A percentile compares a stretch with the other conserved stretches of the same genome.
phyloP scores from a whole-genome alignment of 2,113 vertebrate genomes.

The Trematomus loennbergii region DNA sequence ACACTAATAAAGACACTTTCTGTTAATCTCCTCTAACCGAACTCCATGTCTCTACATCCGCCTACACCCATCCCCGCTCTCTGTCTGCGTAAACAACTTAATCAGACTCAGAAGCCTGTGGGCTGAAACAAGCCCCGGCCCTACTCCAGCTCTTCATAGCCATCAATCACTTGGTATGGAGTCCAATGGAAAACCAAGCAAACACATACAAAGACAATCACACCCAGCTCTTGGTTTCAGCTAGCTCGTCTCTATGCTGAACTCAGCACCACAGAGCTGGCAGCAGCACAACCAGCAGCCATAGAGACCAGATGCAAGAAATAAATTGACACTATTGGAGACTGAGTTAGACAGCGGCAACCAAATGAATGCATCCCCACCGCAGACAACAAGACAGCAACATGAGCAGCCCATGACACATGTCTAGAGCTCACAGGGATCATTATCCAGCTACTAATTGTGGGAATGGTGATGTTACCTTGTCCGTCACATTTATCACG shows the following conservation, averaged over 20 bases:
- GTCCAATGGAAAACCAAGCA: conserved; percentile 60
- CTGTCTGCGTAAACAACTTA: conserved; percentile 71
- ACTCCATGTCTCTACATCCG: conserved; percentile 33
- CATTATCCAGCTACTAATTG: conserved; percentile 50
- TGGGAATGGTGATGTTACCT: conserved; percentile 11
- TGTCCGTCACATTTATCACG: conserved; percentile 23
- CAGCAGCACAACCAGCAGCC: conserved; percentile 35
- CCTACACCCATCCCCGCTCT: conserved; percentile 52
- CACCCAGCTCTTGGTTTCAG: conserved; percentile 58
- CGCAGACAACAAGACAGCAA: conserved; percentile 53
- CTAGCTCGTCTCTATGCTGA: conserved; percentile 56
- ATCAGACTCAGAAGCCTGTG: conserved; percentile 72
- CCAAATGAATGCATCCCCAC: conserved; percentile 25
- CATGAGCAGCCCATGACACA: conserved; percentile 10
- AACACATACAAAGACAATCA: conserved; percentile 46
- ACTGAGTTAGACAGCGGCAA: conserved; percentile 42
- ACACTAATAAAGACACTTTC: conserved; percentile 45
- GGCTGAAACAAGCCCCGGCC: conserved; percentile 58
- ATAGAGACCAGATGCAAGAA: conserved; percentile 9
- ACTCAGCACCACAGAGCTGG: conserved; percentile 65
- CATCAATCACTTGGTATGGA: conserved; percentile 73
- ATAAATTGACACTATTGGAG: conserved; percentile 55
- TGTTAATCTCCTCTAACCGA: conserved; percentile 33
- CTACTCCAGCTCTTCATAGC: conserved; percentile 30
- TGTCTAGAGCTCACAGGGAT: conserved; percentile 32